Evolutionary conservation across 2,888 invertebrate genomes (phyloP).

Genomic region (Thera britannica): DNA sequence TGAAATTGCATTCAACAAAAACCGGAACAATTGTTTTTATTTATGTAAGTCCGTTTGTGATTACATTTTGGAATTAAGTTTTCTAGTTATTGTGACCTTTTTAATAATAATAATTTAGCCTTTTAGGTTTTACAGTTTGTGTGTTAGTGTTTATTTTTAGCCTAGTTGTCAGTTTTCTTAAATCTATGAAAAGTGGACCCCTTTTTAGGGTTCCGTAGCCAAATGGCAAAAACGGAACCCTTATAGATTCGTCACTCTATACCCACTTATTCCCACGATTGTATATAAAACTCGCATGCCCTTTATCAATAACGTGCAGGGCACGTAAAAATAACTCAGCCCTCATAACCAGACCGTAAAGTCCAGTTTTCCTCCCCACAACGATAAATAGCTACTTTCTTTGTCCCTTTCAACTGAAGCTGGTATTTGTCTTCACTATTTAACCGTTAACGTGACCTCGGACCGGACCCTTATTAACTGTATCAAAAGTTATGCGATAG

Average conservation of each 20-base stretch:
- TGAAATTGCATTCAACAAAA: neutral
- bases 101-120: no score
- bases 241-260: no score
- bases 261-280: no score
- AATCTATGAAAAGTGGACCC: no score
- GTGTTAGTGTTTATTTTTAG: no score
- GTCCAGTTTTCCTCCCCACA: conserved; percentile 17
- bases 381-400: conserved; percentile 32
- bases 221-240: no score
- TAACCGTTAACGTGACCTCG: conserved; percentile 38
- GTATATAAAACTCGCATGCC: neutral
- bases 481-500: conserved; percentile 33
- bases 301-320: conserved; percentile 18
- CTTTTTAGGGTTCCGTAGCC: no score
- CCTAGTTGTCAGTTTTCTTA: no score
- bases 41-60: neutral
- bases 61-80: no score
- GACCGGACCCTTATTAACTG: conserved; percentile 41
- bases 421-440: conserved; percentile 39
- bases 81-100: no score
- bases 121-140: no score
- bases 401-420: conserved; percentile 34
- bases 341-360: conserved; percentile 20
- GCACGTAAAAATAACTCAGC: conserved; percentile 28
- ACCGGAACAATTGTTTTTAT: neutral